Conservation (phyloP, 2,888 invertebrate species). For the Eudemis profundana region DNA sequence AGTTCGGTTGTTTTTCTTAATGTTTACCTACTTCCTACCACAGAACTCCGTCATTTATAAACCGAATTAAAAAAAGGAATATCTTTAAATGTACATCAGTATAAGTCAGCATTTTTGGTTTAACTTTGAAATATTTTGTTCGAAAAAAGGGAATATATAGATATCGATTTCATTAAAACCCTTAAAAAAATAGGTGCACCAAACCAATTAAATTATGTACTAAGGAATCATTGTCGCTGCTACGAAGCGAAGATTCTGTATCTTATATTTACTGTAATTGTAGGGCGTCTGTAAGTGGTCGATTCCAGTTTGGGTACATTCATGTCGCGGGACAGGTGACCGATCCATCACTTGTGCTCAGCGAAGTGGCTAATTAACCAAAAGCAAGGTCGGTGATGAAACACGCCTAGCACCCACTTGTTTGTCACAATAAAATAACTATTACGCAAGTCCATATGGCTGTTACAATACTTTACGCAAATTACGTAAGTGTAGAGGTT, state of each 20-base stretch:
- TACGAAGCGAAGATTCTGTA: background rate
- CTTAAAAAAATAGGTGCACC: too few relatives aligned
- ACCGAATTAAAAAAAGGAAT: too few relatives aligned
- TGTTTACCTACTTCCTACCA: too few relatives aligned
- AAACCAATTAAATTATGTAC: too few relatives aligned
- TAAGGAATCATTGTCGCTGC: too few relatives aligned
- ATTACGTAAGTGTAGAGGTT: conserved; percentile 28
- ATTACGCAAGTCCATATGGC: conserved; percentile 59
- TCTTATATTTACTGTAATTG: background rate
- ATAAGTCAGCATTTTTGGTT: too few relatives aligned
- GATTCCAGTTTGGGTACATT: conserved; percentile 49
- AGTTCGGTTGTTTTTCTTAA: too few relatives aligned
- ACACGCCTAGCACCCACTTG: conserved; percentile 70
- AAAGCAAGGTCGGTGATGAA: conserved; percentile 81
- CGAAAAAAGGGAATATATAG: too few relatives aligned
- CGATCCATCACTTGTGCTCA: conserved; percentile 79
- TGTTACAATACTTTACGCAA: conserved; percentile 44
- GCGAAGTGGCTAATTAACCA: conserved; percentile 79
- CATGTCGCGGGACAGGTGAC: conserved; percentile 68
- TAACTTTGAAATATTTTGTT: too few relatives aligned
- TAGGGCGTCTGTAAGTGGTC: conserved; percentile 31
- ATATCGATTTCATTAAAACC: too few relatives aligned
- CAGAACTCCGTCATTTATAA: too few relatives aligned
- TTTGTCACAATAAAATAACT: conserved; percentile 62
- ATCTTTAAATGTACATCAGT: too few relatives aligned